phyloP scores from a whole-genome alignment of 2,888 invertebrate species.

The Dolomedes plantarius region DNA sequence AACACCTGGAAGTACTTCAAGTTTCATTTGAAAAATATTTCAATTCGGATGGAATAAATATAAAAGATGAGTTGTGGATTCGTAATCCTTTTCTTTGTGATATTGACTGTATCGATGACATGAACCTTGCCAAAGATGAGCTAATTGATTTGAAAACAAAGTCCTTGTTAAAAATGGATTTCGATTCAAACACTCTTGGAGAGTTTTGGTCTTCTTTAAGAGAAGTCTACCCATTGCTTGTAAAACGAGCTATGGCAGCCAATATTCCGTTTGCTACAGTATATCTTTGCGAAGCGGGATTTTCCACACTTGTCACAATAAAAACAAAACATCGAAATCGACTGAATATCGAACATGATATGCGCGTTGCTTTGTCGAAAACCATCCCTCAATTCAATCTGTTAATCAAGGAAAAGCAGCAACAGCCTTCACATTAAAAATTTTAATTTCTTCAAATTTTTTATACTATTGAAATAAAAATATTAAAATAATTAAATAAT shows the following conservation, averaged over 20 bases:
- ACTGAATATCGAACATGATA: constrained; percentile 47
- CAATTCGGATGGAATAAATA: constrained; percentile 20
- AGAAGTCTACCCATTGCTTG: constrained; percentile 41
- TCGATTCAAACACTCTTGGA: background rate
- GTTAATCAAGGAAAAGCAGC: constrained; percentile 49
- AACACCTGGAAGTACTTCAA: too few species aligned
- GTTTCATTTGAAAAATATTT: too few species aligned
- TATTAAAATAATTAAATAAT: constrained; percentile 3
- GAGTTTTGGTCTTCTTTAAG: constrained; percentile 6
- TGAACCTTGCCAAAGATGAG: constrained; percentile 44
- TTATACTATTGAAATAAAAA: constrained; percentile 24
- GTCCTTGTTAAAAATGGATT: constrained; percentile 42
- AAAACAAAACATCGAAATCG: constrained; percentile 51
- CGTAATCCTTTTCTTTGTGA: constrained; percentile 62
- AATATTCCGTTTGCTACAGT: constrained; percentile 40
- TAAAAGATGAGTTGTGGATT: constrained; percentile 57
- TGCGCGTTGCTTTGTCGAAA: constrained; percentile 42
- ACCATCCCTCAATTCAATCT: constrained; percentile 52
- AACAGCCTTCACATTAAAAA: constrained; percentile 47
- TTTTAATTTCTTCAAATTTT: constrained; percentile 44
- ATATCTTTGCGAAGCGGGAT: constrained; percentile 40
- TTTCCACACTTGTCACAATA: constrained; percentile 43
- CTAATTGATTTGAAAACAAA: constrained; percentile 43
- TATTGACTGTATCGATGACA: constrained; percentile 57
- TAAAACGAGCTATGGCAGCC: constrained; percentile 44